Base-by-base conservation (phyloP, 1,140 invertebrate species). In the Lordiphosa collinella region DNA sequence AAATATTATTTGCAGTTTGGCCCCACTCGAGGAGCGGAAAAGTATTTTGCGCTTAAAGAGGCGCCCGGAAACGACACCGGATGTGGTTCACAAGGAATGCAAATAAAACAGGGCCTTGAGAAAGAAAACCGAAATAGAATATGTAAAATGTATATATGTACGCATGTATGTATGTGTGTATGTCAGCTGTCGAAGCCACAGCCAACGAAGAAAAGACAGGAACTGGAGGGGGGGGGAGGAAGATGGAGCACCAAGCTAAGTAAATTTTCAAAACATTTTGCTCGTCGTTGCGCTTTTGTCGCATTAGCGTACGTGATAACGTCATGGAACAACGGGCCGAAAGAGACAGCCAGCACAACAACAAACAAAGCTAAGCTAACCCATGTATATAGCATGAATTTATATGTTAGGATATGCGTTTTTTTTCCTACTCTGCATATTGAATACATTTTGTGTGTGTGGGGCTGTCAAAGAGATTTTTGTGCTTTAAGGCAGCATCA, bases 241-340 rank as follows among this genome's bases (percentile, higher is more conserved):
- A 7, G 35, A 16, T 32, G 40, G 18, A 48, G 43, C 40, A 61
- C 58, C 66, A 61, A 44, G 56, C 76, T 84, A 71, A 84, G 78
- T 84, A 84, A 82, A 82, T 82, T 82, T 69, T 67, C 58, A 76
- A 72, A 82, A 84, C 76, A 82, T 82, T 82, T 84, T 76, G 76
- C 78, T 76, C 57, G 38, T 74, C 70, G 74, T 71, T 74, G 82
- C 80, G 79, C 71, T 86, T 86, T 80, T 86, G 82, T 86, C 82
- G 80, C 80, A 85, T 85, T 85, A 85, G 71, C 63, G 75, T 80
- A 85, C 80, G 80, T 85, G 80, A 80, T 86, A 74, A 67, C 61
- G 53, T 62, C 54, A 40, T 55, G 65, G 64, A 61, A 68, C 43
- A 69, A 68, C 49, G 64, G 34, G 16, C 54, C 31, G 9, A 40